Base-by-base conservation (phyloP, 2,888 invertebrate genomes). In the Dicycla oo region DNA sequence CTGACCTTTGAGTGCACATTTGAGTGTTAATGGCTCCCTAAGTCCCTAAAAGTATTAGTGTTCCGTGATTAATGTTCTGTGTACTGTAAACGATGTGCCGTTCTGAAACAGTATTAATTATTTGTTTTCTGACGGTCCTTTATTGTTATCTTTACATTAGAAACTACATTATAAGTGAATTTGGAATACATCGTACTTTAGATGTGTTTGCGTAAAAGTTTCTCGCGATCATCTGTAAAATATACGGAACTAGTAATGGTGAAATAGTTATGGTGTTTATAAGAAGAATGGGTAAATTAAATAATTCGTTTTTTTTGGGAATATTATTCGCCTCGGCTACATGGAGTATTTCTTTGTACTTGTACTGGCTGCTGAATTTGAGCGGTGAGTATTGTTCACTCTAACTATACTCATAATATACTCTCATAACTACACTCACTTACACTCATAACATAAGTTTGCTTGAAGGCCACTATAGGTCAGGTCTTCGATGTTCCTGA, bases 241-340 rank as follows among this genome's bases (percentile, higher is more conserved):
- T n/a, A 56, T 15, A 62, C 30, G n/a, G n/a, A 62, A 47, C n/a
- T 34, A 62, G 62, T 62, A 62, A 62, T 61, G 45, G 43, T 45
- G 58, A 40, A 60, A 60, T 23, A 40, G 63, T 54, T n/a, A 66
- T 79, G 69, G 38, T 66, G 45, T 40, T 38, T 45, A 13, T 23
- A 34, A 73, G 77, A 61, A 83, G 51, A 65, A 90, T 92, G 90
- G 84, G 89, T 61, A 93, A 90, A 77, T 78, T 95, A 43, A 97
- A 96, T 86, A 97, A 96, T 89, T 97, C 98, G 0, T 98, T 98
- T 90, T 88, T 98, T 51, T 97, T 97, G 91, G 98, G 98, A 38
- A 97, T 98, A 76, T 90, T 97, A 71, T 97, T 98, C 89, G 98
- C 98, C 0, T 98, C 98, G 0, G 89, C 97, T 53, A 98, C 98